phyloP scores from a whole-genome alignment of 2,113 vertebrate genomes.

The Nanorana parkeri region DNA sequence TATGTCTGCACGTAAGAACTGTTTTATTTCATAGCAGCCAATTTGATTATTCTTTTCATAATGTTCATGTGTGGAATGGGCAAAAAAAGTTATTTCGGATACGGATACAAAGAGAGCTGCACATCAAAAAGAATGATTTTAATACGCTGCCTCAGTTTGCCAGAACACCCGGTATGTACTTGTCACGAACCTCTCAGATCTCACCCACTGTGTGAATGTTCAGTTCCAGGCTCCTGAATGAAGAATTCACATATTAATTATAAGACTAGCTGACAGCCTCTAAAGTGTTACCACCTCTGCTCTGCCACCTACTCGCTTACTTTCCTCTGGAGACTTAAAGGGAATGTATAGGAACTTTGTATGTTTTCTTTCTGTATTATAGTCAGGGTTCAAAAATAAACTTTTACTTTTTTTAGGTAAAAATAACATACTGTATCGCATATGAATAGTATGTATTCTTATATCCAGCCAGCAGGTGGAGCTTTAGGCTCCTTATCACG shows the following conservation, averaged over 20 bases:
- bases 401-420: background rate
- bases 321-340: slow-evolving; percentile 11
- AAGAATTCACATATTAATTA: slow-evolving; percentile 34
- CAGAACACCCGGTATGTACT: slow-evolving; percentile 11
- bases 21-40: no score
- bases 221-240: slow-evolving; percentile 19
- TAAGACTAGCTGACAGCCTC: slow-evolving; percentile 22
- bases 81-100: no score
- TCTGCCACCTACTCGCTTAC: slow-evolving; percentile 28
- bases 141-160: background rate
- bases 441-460: no score
- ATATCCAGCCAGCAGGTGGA: no score
- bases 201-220: slow-evolving; percentile 12
- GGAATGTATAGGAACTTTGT: background rate
- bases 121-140: background rate
- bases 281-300: slow-evolving; percentile 6
- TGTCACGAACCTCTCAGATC: slow-evolving; percentile 6
- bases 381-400: background rate
- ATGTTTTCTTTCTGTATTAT: background rate
- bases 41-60: no score
- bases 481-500: no score
- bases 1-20: no score
- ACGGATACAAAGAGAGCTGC: no score
- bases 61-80: no score
- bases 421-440: no score